Percentiles rank a stretch among this genome's conserved stretches.
Evolutionary conservation across 2,888 invertebrate genomes (phyloP).

Genomic region (Hofmannophila pseudospretella): DNA sequence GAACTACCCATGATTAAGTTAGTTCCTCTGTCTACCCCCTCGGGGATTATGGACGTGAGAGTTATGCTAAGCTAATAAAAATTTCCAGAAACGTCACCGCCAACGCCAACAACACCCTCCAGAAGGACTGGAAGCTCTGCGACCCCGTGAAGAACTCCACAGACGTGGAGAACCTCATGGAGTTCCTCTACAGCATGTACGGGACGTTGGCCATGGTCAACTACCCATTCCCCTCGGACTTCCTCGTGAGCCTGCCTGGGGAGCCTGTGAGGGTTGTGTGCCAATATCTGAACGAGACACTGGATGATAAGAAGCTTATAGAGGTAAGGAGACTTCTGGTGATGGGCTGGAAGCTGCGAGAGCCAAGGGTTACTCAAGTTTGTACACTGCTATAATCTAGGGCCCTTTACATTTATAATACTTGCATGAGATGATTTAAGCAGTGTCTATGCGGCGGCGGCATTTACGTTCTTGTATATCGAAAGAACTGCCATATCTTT

Average conservation of each 20-base stretch:
- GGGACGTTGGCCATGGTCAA: slow-evolving; percentile 94
- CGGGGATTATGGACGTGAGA: too few relatives aligned
- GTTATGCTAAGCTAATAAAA: too few relatives aligned
- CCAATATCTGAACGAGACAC: slow-evolving; percentile 63
- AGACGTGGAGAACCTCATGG: slow-evolving; percentile 70
- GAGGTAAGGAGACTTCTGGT: slow-evolving; percentile 39
- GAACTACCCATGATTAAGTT: too few relatives aligned
- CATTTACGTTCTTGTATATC: too few relatives aligned
- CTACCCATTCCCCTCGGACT: slow-evolving; percentile 93
- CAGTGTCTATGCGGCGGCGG: too few relatives aligned
- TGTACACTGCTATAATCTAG: too few relatives aligned
- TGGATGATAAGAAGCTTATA: slow-evolving; percentile 73
- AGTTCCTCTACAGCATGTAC: slow-evolving; percentile 85
- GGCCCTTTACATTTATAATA: too few relatives aligned
- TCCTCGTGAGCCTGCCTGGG: slow-evolving; percentile 89
- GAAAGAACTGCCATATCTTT: too few relatives aligned
- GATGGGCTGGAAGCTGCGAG: too few relatives aligned
- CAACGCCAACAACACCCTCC: slow-evolving; percentile 82
- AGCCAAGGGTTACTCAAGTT: too few relatives aligned
- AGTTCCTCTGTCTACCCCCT: too few relatives aligned
- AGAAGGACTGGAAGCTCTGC: slow-evolving; percentile 87
- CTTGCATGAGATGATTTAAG: too few relatives aligned
- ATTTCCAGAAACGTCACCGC: slow-evolving; percentile 64
- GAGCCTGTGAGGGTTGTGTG: slow-evolving; percentile 86
- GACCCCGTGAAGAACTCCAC: slow-evolving; percentile 77